Conservation (phyloP, 1,140 invertebrate genomes). For the Mizuhopecten yessoensis region DNA sequence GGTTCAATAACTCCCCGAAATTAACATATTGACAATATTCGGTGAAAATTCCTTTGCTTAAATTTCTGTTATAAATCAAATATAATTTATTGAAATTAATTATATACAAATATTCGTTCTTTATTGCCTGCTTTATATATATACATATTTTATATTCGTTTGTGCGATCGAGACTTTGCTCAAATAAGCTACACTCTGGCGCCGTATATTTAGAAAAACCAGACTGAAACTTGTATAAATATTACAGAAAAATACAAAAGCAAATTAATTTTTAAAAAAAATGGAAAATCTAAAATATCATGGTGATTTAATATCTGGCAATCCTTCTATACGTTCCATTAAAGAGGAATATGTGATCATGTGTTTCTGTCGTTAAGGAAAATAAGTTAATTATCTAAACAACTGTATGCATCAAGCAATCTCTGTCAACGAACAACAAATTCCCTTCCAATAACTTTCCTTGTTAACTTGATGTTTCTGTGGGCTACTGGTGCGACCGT, state of each 20-base stretch:
- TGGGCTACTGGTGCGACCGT: background rate
- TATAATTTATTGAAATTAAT: conserved; percentile 31
- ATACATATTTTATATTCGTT: background rate
- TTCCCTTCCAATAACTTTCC: background rate
- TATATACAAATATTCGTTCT: background rate
- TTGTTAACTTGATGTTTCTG: background rate
- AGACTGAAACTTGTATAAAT: background rate
- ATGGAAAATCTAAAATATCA: too few relatives aligned
- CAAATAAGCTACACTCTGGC: background rate
- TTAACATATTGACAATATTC: conserved; percentile 24
- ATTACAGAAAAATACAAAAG: background rate
- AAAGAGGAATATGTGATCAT: too few relatives aligned
- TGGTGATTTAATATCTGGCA: too few relatives aligned
- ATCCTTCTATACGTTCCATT: too few relatives aligned
- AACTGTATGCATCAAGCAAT: too few relatives aligned
- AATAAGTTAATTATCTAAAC: too few relatives aligned
- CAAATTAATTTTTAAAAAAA: background rate
- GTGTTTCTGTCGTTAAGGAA: too few relatives aligned
- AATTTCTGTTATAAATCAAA: conserved; percentile 20
- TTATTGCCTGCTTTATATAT: background rate
- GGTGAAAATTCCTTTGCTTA: background rate
- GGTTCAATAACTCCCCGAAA: background rate
- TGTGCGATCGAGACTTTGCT: background rate
- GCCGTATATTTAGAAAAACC: background rate
- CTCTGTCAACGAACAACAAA: too few relatives aligned